Base-by-base conservation (phyloP, 2,797 vertebrate species). In the Melanotaenia parkinsoni region DNA sequence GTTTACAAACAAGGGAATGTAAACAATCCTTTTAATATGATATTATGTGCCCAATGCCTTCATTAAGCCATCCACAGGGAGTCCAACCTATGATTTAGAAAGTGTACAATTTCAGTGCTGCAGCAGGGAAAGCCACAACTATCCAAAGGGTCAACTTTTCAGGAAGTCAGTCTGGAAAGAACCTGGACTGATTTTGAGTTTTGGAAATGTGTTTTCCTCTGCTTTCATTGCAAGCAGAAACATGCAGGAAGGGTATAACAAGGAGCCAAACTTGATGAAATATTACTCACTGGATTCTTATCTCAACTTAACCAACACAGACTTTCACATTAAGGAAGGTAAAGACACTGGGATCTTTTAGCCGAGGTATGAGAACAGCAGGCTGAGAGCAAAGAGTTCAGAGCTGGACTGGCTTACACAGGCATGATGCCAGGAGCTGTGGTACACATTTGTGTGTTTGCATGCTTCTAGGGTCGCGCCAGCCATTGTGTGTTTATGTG, bases 31-130 rank as follows among this genome's bases (percentile, higher is more conserved):
- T 78, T 72, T 70, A 82, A 79, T 80, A 54, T 84, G 79, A 84
- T 90, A 84, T 86, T 86, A 86, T 79, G 65, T 76, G 76, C 59
- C 80, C 58, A 69, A 80, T 62, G 53, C 84, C 87, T 62, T 89
- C 74, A 89, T 90, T 89, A 85, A 76, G 79, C 43, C 58, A 70
- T 73, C 77, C 72, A 11, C 30, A 9, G 70, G 53, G 70, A 85
- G 59, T 67, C 76, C 81, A 89, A 83, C 88, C 89, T 88, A 85
- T 87, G 81, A 91, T 91, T 92, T 89, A 74, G 76, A 72, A 61
- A 64, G 84, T 68, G 76, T 72, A 40, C 63, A 68, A 75, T 88
- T 81, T 88, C 84, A 85, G 78, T n/a, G 59, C 71, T 69, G 85
- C 78, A 62, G 86, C 74, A 18, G 30, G 60, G 67, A n/a, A 84